Base-by-base conservation (phyloP, 2,888 invertebrate species). In the Smittia sp. region DNA sequence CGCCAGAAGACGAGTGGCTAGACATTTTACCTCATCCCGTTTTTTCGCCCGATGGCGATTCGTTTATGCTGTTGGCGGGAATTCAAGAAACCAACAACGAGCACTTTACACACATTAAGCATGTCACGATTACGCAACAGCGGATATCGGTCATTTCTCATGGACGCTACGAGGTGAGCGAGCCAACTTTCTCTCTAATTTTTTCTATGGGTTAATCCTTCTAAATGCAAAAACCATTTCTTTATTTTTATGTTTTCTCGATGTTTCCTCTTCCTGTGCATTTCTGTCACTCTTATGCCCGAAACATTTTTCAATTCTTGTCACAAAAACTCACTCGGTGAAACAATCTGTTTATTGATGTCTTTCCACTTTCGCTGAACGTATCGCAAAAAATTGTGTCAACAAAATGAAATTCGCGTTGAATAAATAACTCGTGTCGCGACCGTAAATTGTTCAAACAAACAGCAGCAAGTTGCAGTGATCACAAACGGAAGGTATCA, bases 51-150 rank as follows among this genome's bases (percentile, higher is more conserved):
- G 92, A 93, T 79, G 93, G 93, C 27, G 90, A 91, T 80, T 92
- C 92, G 78, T 93, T 93, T 82, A 86, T 94, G 75, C 84, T 94
- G 74, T 84, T 93, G 76, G 91, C 93, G 3, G 88, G 91, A 18
- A 91, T 94, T 69, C 92, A 92, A 79, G 94, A 94, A 79, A 93
- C 93, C 65, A 90, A 89, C 62, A 88, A 89, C 75, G 93, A 93
- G 80, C 89, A 91, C 80, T 94, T 89, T 83, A 93, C 93, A 54
- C 94, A 94, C 85, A 93, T 94, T 81, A 93, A 93, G 79, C 93
- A 93, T 80, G 88, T 93, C 76, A 92, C 92, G 75, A 88, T 93
- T 76, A 86, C 90, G 74, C 89, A 92, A 78, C 91, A 92, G 80
- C 87, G 92, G 78, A 91, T 93, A 79, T 90, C 93, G 7, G 93